These are phyloP conservation scores for Osmoderma eremita DNA, from an alignment of 2,888 invertebrate species.

Conservation along the genomic window DNA sequence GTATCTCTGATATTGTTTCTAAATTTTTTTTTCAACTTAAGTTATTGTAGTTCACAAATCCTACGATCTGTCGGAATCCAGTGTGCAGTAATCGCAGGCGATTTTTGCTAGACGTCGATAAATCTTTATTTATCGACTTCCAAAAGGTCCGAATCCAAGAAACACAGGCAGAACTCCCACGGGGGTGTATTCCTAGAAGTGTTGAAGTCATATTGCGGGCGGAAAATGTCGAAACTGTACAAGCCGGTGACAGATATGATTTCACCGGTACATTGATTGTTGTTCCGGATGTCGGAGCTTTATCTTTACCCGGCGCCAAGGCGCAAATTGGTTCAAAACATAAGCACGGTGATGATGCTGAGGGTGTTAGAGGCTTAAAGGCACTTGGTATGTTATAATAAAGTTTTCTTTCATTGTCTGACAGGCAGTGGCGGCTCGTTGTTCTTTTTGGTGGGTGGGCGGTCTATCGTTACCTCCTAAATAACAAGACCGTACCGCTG, in stretches of 20 bases:
- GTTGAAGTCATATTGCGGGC: conserved; percentile 94
- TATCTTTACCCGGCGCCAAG: conserved; percentile 87
- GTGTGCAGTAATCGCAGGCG: conserved; percentile 92
- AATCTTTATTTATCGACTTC: conserved; percentile 96
- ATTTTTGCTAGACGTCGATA: conserved; percentile 92
- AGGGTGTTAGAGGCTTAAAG: conserved; percentile 68
- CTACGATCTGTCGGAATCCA: conserved; percentile 95
- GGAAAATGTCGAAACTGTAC: conserved; percentile 96
- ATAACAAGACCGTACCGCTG: no score
- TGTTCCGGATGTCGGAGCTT: conserved; percentile 92
- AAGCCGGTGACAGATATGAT: conserved; percentile 86
- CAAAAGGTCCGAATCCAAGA: conserved; percentile 97
- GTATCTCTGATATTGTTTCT: conserved; percentile 63
- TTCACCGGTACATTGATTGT: conserved; percentile 97
- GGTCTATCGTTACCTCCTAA: no score
- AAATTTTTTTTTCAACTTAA: conserved; percentile 13
- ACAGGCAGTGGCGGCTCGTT: no score
- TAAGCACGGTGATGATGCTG: conserved; percentile 76
- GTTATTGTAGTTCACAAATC: conserved; percentile 81
- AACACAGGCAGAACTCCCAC: conserved; percentile 94
- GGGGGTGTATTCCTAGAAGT: conserved; percentile 96
- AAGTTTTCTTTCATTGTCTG: no score
- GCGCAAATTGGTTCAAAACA: conserved; percentile 83
- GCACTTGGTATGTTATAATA: conserved; percentile 65
- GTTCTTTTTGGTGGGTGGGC: no score